A percentile compares a stretch with the other conserved stretches of the same genome.
These are phyloP conservation scores for Artemia sinica DNA, from an alignment of 2,888 invertebrate species.

Conservation along the genomic window DNA sequence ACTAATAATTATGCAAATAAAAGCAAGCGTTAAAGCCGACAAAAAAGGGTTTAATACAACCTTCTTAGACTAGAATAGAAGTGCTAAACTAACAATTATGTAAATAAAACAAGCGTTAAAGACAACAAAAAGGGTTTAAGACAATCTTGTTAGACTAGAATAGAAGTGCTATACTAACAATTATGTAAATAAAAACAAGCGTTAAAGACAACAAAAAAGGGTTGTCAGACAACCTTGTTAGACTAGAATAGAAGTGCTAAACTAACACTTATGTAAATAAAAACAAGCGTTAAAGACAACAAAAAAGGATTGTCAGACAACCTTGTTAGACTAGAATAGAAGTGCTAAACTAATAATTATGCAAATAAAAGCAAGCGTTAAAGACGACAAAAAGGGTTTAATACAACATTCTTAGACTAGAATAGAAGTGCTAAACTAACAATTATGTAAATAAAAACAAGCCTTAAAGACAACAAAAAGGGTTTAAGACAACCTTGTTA, in stretches of 20 bases:
- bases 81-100: slow-evolving; percentile 27
- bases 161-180: too few relatives aligned
- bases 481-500: background rate
- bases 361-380: slow-evolving; percentile 6
- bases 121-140: background rate
- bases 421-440: slow-evolving; percentile 27
- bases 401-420: background rate
- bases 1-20: slow-evolving; percentile 17
- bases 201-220: slow-evolving; percentile 13
- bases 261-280: slow-evolving; percentile 17
- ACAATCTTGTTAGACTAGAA: background rate
- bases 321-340: slow-evolving; percentile 11
- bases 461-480: slow-evolving; percentile 10
- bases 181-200: slow-evolving; percentile 3
- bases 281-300: slow-evolving; percentile 15
- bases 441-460: slow-evolving; percentile 9
- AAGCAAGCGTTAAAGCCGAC: slow-evolving; percentile 14
- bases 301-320: background rate
- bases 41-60: background rate
- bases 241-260: slow-evolving; percentile 25
- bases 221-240: background rate
- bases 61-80: slow-evolving; percentile 15
- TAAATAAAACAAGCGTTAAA: slow-evolving; percentile 10
- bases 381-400: background rate
- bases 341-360: slow-evolving; percentile 27